Evolutionary conservation across 1,140 invertebrate species (phyloP).

Genomic region (Drosophila arizonae): DNA sequence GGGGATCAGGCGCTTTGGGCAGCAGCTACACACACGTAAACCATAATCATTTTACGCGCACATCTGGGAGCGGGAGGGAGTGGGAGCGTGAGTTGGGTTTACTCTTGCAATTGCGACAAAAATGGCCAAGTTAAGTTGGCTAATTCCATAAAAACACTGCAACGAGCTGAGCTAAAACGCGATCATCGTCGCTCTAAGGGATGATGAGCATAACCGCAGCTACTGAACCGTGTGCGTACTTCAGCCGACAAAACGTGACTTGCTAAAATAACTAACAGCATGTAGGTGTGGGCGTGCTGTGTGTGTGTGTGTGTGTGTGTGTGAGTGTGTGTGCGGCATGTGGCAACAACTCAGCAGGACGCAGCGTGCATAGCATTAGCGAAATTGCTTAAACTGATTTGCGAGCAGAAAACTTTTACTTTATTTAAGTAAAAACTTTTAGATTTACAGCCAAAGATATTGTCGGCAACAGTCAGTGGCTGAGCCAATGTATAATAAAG

Average conservation of each 20-base stretch:
- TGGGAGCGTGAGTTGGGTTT: neutral
- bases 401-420: constrained; percentile 9
- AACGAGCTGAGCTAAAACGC: constrained; percentile 22
- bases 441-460: constrained; percentile 5
- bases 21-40: constrained; percentile 10
- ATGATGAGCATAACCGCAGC: constrained; percentile 4
- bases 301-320: neutral
- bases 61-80: constrained; percentile 6
- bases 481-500: neutral
- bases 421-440: constrained; percentile 10
- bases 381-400: constrained; percentile 15
- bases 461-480: neutral
- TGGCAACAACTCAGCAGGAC: constrained; percentile 11
- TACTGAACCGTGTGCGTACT: constrained; percentile 13
- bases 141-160: constrained; percentile 44
- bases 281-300: neutral
- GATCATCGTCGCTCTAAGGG: neutral
- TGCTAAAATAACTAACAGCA: neutral
- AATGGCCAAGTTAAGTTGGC: constrained; percentile 43
- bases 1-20: neutral
- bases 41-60: constrained; percentile 69
- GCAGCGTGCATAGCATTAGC: constrained; percentile 15
- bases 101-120: constrained; percentile 36
- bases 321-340: constrained; percentile 4
- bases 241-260: constrained; percentile 24